These are phyloP conservation scores for Ischnura elegans DNA, from an alignment of 2,888 invertebrate species.

Conservation along the genomic window DNA sequence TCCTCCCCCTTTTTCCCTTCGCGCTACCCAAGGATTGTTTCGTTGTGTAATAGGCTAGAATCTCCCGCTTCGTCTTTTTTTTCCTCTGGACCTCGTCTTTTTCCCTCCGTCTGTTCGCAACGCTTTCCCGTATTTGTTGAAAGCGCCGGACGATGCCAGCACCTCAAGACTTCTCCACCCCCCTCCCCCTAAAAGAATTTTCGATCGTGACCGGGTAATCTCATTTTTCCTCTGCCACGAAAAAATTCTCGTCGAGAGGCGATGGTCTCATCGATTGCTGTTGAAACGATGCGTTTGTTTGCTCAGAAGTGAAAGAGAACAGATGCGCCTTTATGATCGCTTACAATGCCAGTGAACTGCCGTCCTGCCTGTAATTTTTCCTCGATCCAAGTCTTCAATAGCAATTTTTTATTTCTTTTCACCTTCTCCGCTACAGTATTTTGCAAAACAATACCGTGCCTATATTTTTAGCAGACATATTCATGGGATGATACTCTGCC, in stretches of 20 bases:
- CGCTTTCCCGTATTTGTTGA: neutral
- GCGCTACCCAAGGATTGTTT: neutral
- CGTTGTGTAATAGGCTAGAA: neutral
- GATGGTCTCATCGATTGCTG: neutral
- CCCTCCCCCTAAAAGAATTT: neutral
- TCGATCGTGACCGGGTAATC: neutral
- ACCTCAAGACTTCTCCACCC: neutral
- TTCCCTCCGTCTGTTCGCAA: neutral
- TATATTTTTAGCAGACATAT: too few species aligned
- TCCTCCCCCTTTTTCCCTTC: neutral
- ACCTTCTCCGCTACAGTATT: too few species aligned
- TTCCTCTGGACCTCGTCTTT: neutral
- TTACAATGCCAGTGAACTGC: too few species aligned
- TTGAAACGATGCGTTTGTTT: neutral
- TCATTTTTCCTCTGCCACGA: neutral
- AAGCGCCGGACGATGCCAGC: neutral
- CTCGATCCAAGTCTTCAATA: too few species aligned
- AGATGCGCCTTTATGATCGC: too few species aligned
- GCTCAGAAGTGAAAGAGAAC: neutral
- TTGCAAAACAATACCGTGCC: too few species aligned
- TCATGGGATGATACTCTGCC: too few species aligned
- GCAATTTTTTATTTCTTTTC: too few species aligned
- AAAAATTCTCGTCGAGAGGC: neutral
- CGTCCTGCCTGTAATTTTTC: too few species aligned
- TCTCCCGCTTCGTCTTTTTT: neutral